phyloP scores from a whole-genome alignment of 2,888 invertebrate species.

The Lomographa bimaculata region DNA sequence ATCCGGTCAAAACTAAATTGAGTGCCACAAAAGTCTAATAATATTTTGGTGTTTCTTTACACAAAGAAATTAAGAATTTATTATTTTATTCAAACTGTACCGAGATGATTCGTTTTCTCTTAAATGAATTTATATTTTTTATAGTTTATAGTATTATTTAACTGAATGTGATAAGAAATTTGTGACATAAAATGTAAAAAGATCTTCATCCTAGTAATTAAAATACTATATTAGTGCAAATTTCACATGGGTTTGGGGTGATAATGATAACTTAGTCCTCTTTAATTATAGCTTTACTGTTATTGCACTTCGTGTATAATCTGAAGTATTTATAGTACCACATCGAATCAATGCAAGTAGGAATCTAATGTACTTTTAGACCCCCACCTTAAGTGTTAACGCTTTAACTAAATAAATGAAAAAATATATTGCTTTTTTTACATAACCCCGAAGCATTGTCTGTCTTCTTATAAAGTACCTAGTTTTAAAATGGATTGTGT shows the following conservation, averaged over 20 bases:
- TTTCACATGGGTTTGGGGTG: constrained; percentile 10
- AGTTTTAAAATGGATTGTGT: too few species aligned
- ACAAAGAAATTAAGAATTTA: constrained; percentile 28
- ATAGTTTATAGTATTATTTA: constrained; percentile 34
- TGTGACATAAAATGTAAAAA: constrained; percentile 41
- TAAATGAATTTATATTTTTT: constrained; percentile 32
- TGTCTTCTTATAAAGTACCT: too few species aligned
- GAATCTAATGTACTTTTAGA: constrained; percentile 9
- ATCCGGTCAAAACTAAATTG: too few species aligned
- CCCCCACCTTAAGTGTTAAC: constrained; percentile 13
- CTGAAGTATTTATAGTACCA: constrained; percentile 4
- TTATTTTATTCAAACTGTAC: constrained; percentile 27
- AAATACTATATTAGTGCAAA: constrained; percentile 12
- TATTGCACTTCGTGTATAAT: constrained; percentile 7
- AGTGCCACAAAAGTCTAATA: constrained; percentile 32
- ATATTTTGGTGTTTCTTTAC: constrained; percentile 24
- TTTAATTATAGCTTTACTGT: constrained; percentile 12
- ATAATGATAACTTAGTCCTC: constrained; percentile 12
- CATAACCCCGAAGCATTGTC: too few species aligned
- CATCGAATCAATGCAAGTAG: constrained; percentile 20
- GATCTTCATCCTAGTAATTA: constrained; percentile 23
- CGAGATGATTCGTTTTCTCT: constrained; percentile 24
- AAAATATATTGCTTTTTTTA: too few species aligned
- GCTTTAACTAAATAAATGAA: too few species aligned
- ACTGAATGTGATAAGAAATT: constrained; percentile 39